A percentile compares a stretch with the other conserved stretches of the same genome.
Conservation (phyloP, 37 sponge, comb jelly and placozoan species). For the Spongilla lacustris region DNA sequence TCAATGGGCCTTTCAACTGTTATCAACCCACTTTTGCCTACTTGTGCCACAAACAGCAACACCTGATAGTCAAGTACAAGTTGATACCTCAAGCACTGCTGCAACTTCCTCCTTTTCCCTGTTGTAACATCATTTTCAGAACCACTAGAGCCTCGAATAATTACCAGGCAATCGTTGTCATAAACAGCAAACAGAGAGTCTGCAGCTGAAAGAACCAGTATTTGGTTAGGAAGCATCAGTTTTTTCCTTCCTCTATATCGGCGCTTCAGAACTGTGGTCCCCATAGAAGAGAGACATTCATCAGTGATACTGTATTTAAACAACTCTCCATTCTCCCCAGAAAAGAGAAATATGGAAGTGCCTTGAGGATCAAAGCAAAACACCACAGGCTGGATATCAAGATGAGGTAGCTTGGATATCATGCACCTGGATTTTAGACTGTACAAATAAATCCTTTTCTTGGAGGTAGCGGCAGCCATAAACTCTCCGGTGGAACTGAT, state of each 20-base stretch:
- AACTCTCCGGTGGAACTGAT: constrained; percentile 15
- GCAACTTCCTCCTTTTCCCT: constrained; percentile 3
- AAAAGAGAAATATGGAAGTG: constrained; percentile 10
- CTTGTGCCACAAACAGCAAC: constrained; percentile 25
- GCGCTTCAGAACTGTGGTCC: not conserved
- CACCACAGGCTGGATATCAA: constrained; percentile 9
- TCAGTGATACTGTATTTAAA: constrained; percentile 15
- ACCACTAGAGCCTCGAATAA: constrained; percentile 6
- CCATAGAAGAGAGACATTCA: not conserved
- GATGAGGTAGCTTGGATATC: constrained; percentile 18
- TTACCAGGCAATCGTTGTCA: constrained; percentile 35
- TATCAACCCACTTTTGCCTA: constrained; percentile 17
- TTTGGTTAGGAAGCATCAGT: constrained; percentile 15
- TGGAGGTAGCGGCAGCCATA: constrained; percentile 9
- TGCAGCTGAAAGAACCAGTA: not conserved
- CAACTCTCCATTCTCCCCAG: constrained; percentile 19
- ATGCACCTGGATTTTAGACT: not conserved
- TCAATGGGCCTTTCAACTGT: constrained; percentile 65
- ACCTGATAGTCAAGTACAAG: not conserved
- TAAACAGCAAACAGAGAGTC: constrained; percentile 40
- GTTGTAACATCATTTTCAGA: not conserved
- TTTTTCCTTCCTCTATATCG: constrained; percentile 16
- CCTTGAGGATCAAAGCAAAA: constrained; percentile 9
- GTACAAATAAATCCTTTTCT: constrained; percentile 7
- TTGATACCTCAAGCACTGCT: not conserved